A percentile compares a stretch with the other conserved stretches of the same genome.
Conservation (phyloP, 1,140 invertebrate species). For the Meloidogyne floridensis region DNA sequence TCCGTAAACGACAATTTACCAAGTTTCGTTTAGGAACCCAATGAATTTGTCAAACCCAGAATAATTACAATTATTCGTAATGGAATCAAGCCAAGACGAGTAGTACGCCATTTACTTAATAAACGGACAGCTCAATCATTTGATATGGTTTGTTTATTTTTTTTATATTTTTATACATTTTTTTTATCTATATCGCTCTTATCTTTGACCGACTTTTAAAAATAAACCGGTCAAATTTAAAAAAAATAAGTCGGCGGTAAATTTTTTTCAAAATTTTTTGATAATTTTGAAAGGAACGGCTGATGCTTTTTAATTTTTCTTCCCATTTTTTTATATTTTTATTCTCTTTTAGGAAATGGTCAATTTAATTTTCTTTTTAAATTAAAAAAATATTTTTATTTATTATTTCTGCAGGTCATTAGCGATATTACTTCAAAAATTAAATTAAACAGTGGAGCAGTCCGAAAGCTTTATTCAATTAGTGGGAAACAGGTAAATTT, state of each 20-base stretch:
- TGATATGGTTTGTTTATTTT: conserved; percentile 69
- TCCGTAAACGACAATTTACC: not conserved
- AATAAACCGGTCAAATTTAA: too few relatives aligned
- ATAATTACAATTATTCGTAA: conserved; percentile 88
- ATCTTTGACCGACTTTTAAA: not conserved
- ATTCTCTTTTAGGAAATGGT: not conserved
- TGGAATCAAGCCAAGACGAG: conserved; percentile 87
- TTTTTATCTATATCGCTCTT: not conserved
- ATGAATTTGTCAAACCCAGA: conserved; percentile 75
- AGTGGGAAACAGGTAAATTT: conserved; percentile 76
- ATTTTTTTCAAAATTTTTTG: too few relatives aligned
- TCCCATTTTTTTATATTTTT: too few relatives aligned
- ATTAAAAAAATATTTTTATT: conserved; percentile 22
- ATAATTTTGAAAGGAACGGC: too few relatives aligned
- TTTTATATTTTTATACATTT: too few relatives aligned
- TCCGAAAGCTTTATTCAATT: conserved; percentile 85
- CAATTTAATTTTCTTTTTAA: not conserved
- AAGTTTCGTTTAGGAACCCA: conserved; percentile 21
- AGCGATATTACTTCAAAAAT: conserved; percentile 87
- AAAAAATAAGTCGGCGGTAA: too few relatives aligned
- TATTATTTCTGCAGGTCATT: conserved; percentile 74
- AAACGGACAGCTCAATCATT: conserved; percentile 90
- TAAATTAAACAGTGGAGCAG: conserved; percentile 87
- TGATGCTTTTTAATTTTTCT: too few relatives aligned
- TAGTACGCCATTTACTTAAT: conserved; percentile 84